phyloP scores from a whole-genome alignment of 2,797 vertebrate species.

The Rhabdomys pumilio region DNA sequence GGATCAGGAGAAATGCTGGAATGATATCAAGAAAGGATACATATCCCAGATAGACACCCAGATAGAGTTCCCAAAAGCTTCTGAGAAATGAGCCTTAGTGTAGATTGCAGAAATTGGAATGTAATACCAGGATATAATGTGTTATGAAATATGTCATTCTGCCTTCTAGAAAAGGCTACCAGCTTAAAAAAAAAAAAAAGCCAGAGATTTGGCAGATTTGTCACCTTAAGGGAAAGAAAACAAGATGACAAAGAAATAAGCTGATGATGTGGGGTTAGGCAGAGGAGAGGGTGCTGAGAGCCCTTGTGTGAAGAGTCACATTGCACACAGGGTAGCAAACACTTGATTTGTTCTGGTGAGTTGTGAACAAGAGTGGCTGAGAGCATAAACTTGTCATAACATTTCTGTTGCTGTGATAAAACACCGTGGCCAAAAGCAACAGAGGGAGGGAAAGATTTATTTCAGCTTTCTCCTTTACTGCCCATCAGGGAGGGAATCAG shows the following conservation, averaged over 20 bases:
- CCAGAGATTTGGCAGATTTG: background rate
- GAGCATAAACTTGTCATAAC: background rate
- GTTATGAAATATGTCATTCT: background rate
- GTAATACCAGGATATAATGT: background rate
- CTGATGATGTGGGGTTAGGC: background rate
- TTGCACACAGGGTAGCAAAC: fast-evolving
- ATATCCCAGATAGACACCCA: background rate
- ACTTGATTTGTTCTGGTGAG: background rate
- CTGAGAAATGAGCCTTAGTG: background rate
- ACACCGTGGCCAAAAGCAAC: background rate
- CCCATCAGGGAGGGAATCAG: background rate
- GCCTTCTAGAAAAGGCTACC: background rate
- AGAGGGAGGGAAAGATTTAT: too few relatives aligned
- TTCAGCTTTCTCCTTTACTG: background rate
- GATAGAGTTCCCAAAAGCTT: background rate
- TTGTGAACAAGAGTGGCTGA: background rate
- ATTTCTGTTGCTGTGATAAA: background rate
- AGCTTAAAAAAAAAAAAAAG: too few relatives aligned
- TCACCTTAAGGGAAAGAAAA: background rate
- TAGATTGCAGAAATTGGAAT: background rate
- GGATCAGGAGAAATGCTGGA: fast-evolving
- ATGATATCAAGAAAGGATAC: background rate
- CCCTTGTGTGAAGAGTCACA: background rate
- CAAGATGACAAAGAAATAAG: background rate
- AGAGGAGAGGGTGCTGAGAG: background rate